Percentiles rank a stretch among this genome's conserved stretches.
Evolutionary conservation across 2,113 vertebrate species (phyloP).

Genomic region (Apus apus): DNA sequence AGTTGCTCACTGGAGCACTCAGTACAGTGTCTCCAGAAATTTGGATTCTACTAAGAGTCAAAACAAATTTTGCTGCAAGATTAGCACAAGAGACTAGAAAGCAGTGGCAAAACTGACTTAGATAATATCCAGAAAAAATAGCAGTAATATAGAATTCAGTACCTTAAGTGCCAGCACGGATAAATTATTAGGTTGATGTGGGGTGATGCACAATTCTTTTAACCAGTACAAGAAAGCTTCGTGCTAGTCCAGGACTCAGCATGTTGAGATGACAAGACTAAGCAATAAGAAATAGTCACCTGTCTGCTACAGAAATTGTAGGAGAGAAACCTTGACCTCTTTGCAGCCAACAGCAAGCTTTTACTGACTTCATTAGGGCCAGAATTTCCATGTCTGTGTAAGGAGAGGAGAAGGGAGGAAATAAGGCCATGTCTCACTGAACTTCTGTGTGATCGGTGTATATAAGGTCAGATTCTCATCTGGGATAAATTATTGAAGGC

Average conservation of each 20-base stretch:
- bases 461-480: constrained; percentile 42
- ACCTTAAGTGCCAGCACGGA: background rate
- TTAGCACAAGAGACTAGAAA: background rate
- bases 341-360: background rate
- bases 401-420: constrained; percentile 21
- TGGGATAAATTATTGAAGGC: constrained; percentile 47
- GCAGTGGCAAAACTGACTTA: background rate
- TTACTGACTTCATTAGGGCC: background rate
- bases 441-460: background rate
- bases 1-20: background rate
- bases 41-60: background rate
- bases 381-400: constrained; percentile 6
- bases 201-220: background rate
- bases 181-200: background rate
- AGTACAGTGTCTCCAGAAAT: background rate
- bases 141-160: background rate
- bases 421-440: constrained; percentile 7
- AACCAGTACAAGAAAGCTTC: background rate
- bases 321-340: background rate
- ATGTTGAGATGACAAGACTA: background rate
- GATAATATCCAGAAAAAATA: background rate
- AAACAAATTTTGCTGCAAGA: background rate
- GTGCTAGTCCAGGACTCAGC: background rate
- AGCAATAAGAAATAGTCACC: background rate
- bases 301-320: background rate